These are phyloP conservation scores for Colaptes auratus DNA, from an alignment of 2,113 vertebrate species.

Conservation along the genomic window DNA sequence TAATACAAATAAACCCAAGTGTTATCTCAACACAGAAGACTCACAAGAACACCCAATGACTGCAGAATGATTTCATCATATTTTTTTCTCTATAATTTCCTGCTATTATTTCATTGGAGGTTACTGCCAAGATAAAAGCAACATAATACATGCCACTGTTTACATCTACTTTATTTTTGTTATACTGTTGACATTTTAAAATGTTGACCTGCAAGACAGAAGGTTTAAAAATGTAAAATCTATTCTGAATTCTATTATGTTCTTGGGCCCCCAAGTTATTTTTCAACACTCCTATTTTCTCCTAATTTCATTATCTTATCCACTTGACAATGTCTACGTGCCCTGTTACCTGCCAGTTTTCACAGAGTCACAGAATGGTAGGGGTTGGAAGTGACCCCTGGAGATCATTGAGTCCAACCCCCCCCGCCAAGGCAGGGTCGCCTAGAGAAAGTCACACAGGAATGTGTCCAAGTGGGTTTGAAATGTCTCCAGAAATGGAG, in stretches of 20 bases:
- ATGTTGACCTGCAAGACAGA: background rate
- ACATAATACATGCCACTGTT: constrained; percentile 52
- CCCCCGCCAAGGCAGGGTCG: too few relatives aligned
- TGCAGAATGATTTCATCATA: constrained; percentile 58
- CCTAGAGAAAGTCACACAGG: too few relatives aligned
- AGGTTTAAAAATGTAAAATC: background rate
- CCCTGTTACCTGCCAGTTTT: background rate
- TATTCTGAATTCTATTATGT: background rate
- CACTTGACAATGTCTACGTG: background rate
- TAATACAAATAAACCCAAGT: constrained; percentile 69
- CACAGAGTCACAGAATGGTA: too few relatives aligned
- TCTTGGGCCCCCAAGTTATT: background rate
- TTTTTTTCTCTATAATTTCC: constrained; percentile 68
- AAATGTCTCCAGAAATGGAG: too few relatives aligned
- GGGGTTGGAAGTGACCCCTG: too few relatives aligned
- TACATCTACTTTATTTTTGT: constrained; percentile 61
- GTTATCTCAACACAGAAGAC: constrained; percentile 72
- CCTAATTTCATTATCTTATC: background rate
- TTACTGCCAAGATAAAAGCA: constrained; percentile 58
- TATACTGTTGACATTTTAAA: constrained; percentile 25
- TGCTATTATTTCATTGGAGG: constrained; percentile 66
- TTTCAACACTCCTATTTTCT: background rate
- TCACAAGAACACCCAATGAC: constrained; percentile 43
- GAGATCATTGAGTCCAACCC: too few relatives aligned
- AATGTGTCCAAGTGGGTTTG: too few relatives aligned